Evolutionary conservation across 2,113 vertebrate species (phyloP).

Genomic region (Plestiodon gilberti): DNA sequence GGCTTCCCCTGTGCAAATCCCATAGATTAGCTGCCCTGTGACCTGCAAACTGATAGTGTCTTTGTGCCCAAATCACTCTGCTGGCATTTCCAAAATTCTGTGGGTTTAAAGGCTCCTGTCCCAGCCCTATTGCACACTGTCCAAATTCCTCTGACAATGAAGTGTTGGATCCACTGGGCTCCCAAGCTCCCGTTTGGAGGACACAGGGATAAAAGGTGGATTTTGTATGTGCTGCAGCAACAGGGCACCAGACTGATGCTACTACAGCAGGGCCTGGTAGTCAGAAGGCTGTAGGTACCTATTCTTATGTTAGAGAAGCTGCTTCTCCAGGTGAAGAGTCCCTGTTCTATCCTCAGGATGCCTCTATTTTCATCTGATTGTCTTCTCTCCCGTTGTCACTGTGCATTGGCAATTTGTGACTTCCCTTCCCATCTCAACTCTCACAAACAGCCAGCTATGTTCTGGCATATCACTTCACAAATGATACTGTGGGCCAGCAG

Average conservation of each 20-base stretch:
- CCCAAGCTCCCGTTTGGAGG: no score
- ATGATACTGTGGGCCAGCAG: no score
- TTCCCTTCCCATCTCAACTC: no score
- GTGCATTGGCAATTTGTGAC: no score
- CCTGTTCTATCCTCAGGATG: not conserved
- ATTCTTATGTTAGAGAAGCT: not conserved
- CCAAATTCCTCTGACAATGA: not conserved
- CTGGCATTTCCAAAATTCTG: conserved; percentile 1
- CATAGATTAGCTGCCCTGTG: not conserved
- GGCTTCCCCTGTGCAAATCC: not conserved
- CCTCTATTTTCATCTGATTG: no score
- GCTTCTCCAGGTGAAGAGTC: not conserved
- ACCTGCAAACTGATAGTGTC: not conserved
- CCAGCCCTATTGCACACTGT: not conserved
- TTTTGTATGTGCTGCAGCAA: not conserved
- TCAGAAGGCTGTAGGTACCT: not conserved
- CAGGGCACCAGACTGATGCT: not conserved
- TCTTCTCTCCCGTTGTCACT: no score
- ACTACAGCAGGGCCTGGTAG: not conserved
- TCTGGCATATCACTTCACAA: no score
- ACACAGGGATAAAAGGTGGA: no score
- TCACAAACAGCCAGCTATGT: no score
- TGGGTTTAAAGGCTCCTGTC: not conserved
- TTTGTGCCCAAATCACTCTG: not conserved
- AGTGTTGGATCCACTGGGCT: not conserved